Evolutionary conservation across 2,113 vertebrate genomes (phyloP).

Genomic region (Trogon surrucura): DNA sequence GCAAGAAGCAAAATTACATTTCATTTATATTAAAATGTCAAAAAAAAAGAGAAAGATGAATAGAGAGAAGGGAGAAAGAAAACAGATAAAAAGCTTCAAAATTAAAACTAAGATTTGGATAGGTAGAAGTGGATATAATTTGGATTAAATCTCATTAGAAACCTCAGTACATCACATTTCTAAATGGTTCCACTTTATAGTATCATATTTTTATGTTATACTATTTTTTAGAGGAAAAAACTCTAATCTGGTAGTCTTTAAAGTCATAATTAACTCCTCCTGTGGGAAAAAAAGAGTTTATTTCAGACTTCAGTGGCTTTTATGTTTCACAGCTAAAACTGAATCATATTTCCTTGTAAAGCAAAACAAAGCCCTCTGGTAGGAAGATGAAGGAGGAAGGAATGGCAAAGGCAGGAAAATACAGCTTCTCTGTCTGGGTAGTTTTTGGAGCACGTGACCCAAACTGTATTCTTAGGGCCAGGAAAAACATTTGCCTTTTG

Average conservation of each 20-base stretch:
- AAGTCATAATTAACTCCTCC: background rate
- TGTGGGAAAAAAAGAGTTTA: background rate
- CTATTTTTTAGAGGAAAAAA: background rate
- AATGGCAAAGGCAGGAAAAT: background rate
- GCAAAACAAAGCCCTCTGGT: conserved; percentile 3
- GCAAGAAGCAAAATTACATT: background rate
- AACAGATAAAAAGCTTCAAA: background rate
- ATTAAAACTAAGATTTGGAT: background rate
- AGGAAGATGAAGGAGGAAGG: conserved; percentile 15
- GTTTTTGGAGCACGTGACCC: background rate
- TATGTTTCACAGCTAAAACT: background rate
- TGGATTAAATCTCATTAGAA: background rate
- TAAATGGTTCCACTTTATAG: background rate
- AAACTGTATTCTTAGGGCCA: background rate
- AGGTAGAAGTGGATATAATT: background rate
- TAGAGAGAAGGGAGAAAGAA: background rate
- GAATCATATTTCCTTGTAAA: background rate
- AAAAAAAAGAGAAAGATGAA: background rate
- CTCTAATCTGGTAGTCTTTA: background rate
- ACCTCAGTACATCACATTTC: background rate
- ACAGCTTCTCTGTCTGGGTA: background rate
- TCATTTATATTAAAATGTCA: background rate
- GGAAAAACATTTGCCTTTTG: conserved; percentile 3
- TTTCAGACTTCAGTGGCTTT: background rate
- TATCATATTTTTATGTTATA: background rate